phyloP scores from a whole-genome alignment of 2,888 invertebrate species.

The Zele albiditarsus region DNA sequence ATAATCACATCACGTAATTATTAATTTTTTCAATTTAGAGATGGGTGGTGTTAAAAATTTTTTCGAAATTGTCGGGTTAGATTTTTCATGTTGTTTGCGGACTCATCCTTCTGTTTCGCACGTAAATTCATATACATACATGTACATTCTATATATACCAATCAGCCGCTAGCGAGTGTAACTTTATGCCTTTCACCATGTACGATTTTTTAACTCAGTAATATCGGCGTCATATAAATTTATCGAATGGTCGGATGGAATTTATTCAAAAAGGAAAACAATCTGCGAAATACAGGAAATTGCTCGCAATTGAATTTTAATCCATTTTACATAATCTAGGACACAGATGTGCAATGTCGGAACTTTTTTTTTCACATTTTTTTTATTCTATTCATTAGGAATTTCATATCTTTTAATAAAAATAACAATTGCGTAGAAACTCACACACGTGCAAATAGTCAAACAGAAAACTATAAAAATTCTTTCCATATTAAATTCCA shows the following conservation, averaged over 20 bases:
- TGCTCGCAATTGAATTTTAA: neutral
- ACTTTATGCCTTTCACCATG: neutral
- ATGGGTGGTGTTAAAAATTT: neutral
- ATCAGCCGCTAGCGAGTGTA: neutral
- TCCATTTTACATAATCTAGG: neutral
- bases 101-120: neutral
- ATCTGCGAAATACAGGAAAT: neutral
- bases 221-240: neutral
- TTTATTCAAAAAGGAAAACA: neutral
- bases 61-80: neutral
- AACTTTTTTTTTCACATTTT: neutral
- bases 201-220: neutral
- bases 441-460: neutral
- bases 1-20: no score
- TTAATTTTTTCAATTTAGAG: no score
- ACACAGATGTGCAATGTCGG: neutral
- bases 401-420: neutral
- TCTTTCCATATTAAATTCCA: neutral
- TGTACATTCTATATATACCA: neutral
- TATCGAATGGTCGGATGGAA: neutral
- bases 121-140: neutral
- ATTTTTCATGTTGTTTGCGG: neutral
- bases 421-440: neutral
- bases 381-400: neutral
- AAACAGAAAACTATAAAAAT: neutral